Conservation (phyloP, 1,140 invertebrate species). For the Drosophila subpulchrella region DNA sequence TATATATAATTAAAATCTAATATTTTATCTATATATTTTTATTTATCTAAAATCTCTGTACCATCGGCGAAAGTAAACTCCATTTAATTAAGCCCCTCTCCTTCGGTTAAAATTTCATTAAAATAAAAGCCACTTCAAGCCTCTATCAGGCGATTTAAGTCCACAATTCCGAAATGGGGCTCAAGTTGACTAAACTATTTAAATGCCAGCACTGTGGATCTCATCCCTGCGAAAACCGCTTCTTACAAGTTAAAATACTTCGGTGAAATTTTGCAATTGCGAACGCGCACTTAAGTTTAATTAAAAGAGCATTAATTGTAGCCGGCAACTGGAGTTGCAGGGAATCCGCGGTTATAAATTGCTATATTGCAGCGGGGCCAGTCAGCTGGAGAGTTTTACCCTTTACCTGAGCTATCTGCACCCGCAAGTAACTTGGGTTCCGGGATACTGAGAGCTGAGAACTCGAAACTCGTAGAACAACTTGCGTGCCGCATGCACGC, state of each 20-base stretch:
- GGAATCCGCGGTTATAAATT: slow-evolving; percentile 55
- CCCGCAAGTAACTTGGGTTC: slow-evolving; percentile 57
- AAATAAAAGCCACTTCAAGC: slow-evolving; percentile 62
- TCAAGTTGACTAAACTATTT: slow-evolving; percentile 54
- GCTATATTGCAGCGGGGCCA: slow-evolving; percentile 18
- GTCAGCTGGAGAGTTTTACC: slow-evolving; percentile 40
- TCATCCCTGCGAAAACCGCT: neutral
- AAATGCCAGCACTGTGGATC: slow-evolving; percentile 8
- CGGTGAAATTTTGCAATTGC: slow-evolving; percentile 72
- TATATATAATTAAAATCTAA: neutral
- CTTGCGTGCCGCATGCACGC: slow-evolving; percentile 55
- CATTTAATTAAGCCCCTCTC: slow-evolving; percentile 22
- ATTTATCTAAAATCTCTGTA: slow-evolving; percentile 2
- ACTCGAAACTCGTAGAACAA: slow-evolving; percentile 48
- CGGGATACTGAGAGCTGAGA: slow-evolving; percentile 19
- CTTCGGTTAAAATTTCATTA: slow-evolving; percentile 63
- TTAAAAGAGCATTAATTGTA: slow-evolving; percentile 82
- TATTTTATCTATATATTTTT: neutral
- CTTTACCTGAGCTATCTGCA: slow-evolving; percentile 46
- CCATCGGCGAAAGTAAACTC: slow-evolving; percentile 3
- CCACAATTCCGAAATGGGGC: slow-evolving; percentile 14
- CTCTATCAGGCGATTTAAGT: slow-evolving; percentile 37
- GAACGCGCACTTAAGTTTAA: slow-evolving; percentile 79
- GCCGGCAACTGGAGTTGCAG: slow-evolving; percentile 41
- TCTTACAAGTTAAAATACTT: slow-evolving; percentile 51